A percentile compares a stretch with the other conserved stretches of the same genome.
Evolutionary conservation across 2,888 invertebrate species (phyloP).

Genomic region (Malthinus flaveolus): DNA sequence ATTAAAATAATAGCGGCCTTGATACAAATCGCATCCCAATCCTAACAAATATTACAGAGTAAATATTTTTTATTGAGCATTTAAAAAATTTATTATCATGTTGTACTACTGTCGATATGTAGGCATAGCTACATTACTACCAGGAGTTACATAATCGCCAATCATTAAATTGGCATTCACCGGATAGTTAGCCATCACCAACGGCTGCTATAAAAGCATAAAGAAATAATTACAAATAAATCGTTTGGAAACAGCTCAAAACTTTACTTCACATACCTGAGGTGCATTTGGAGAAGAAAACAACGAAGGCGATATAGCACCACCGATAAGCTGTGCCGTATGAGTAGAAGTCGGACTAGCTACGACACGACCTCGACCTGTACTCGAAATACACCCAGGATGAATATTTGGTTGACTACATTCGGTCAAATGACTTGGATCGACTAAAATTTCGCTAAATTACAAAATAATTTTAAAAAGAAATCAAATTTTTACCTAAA

Average conservation of each 20-base stretch:
- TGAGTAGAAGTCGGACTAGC: constrained; percentile 65
- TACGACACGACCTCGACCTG: constrained; percentile 62
- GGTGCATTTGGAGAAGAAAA: constrained; percentile 56
- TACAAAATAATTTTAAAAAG: not conserved
- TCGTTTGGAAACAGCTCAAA: not conserved
- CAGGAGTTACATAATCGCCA: constrained; percentile 71
- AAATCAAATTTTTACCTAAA: constrained; percentile 38
- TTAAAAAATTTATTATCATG: constrained; percentile 31
- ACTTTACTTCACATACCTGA: constrained; percentile 38
- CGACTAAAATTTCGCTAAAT: constrained; percentile 15
- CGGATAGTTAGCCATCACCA: constrained; percentile 68
- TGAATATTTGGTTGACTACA: constrained; percentile 64
- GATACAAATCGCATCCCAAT: constrained; percentile 29
- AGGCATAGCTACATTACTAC: constrained; percentile 56
- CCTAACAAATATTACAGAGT: constrained; percentile 39
- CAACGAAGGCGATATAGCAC: constrained; percentile 71
- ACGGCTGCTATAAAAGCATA: constrained; percentile 47
- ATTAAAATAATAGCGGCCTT: not conserved
- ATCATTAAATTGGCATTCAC: constrained; percentile 76
- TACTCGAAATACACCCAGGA: constrained; percentile 66
- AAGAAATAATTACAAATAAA: not conserved
- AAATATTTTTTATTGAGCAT: constrained; percentile 42
- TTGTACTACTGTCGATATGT: constrained; percentile 49
- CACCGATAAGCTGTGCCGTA: constrained; percentile 67
- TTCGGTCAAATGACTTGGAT: constrained; percentile 37